A percentile compares a stretch with the other conserved stretches of the same genome.
Conservation (phyloP, 1,140 invertebrate species). For the Pachyrhynchus sulphureomaculatus region DNA sequence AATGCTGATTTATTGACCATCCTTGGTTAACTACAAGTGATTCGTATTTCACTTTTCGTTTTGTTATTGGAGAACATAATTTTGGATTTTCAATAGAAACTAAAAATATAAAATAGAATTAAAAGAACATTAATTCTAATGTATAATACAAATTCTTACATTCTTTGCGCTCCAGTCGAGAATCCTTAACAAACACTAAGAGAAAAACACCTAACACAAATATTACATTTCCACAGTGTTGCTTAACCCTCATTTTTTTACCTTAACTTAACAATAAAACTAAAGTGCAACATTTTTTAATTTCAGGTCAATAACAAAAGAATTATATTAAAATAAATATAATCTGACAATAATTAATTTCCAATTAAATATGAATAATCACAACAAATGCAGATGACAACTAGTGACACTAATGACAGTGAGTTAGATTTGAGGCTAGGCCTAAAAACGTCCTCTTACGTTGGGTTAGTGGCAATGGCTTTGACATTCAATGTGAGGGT, state of each 20-base stretch:
- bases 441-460: no score
- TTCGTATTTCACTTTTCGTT: conserved; percentile 12
- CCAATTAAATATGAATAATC: no score
- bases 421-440: no score
- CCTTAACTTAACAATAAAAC: background rate
- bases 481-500: no score
- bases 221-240: background rate
- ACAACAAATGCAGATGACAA: no score
- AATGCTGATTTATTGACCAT: background rate
- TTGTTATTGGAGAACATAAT: conserved; percentile 8
- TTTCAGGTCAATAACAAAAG: no score
- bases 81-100: background rate
- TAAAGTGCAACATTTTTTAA: background rate
- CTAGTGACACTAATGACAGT: no score
- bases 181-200: background rate
- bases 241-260: background rate
- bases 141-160: background rate
- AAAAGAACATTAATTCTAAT: background rate
- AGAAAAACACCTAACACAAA: background rate
- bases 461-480: no score
- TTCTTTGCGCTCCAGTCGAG: background rate
- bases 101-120: background rate
- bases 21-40: background rate
- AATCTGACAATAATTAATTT: no score
- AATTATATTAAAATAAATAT: no score